Percentiles rank a stretch among this genome's conserved stretches.
Evolutionary conservation across 2,113 vertebrate genomes (phyloP).

Genomic region (Burhinus bistriatus): DNA sequence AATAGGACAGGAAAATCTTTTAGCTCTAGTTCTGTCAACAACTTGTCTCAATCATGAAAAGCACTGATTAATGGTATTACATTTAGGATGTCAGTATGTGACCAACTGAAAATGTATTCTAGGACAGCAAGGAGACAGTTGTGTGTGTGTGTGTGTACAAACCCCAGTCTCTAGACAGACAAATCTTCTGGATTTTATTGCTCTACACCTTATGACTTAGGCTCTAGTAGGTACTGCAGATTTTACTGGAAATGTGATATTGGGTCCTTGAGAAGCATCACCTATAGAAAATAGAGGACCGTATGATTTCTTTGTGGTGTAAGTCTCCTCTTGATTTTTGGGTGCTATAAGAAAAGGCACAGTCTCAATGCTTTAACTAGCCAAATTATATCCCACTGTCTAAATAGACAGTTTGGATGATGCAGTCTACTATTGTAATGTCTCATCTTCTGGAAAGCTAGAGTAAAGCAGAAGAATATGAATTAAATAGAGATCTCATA

Average conservation of each 20-base stretch:
- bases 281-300: neutral
- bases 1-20: neutral
- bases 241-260: neutral
- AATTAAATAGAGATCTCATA: neutral
- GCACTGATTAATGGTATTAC: neutral
- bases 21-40: neutral
- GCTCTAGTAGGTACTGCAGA: neutral
- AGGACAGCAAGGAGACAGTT: neutral
- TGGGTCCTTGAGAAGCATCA: neutral
- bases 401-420: neutral
- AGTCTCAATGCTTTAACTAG: neutral
- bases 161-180: neutral
- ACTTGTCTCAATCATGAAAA: neutral
- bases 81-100: neutral
- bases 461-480: neutral
- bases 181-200: neutral
- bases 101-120: neutral
- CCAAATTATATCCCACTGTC: neutral
- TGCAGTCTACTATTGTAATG: neutral
- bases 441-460: neutral
- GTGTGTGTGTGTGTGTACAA: neutral
- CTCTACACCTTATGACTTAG: neutral
- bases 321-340: neutral
- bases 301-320: neutral
- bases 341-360: neutral